Percentiles rank a stretch among this genome's conserved stretches.
These are phyloP conservation scores for Ia io DNA, from an alignment of 2,113 vertebrate species.

Conservation along the genomic window DNA sequence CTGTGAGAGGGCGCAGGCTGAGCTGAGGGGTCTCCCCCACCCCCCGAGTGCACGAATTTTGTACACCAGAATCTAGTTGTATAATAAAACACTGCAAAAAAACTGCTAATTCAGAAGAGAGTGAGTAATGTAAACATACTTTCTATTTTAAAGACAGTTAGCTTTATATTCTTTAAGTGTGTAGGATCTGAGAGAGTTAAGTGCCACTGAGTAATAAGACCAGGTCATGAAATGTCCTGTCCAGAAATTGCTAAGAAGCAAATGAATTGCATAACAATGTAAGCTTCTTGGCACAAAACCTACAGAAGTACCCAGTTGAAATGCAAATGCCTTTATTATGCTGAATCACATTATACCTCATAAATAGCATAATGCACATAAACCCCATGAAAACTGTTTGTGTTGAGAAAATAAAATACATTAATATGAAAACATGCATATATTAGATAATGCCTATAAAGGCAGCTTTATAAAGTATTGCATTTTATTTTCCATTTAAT, in stretches of 20 bases:
- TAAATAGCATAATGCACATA: slow-evolving; percentile 76
- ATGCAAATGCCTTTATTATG: slow-evolving; percentile 83
- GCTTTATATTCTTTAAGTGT: slow-evolving; percentile 34
- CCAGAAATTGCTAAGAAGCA: slow-evolving; percentile 74
- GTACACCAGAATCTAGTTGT: background rate
- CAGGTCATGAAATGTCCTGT: slow-evolving; percentile 77
- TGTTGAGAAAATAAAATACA: slow-evolving; percentile 78
- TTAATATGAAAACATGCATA: slow-evolving; percentile 63
- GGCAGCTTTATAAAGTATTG: slow-evolving; percentile 77
- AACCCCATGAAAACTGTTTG: slow-evolving; percentile 77
- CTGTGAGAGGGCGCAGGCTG: no score
- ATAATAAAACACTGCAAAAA: background rate
- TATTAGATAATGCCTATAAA: slow-evolving; percentile 78
- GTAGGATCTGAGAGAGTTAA: slow-evolving; percentile 27
- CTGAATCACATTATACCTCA: slow-evolving; percentile 79
- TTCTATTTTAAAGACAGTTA: background rate
- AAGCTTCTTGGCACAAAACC: slow-evolving; percentile 76
- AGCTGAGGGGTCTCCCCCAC: no score
- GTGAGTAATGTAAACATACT: background rate
- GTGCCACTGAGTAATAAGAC: slow-evolving; percentile 46
- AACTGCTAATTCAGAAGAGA: slow-evolving; percentile 20
- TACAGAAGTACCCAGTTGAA: slow-evolving; percentile 77
- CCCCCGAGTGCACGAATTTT: no score
- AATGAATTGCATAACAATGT: slow-evolving; percentile 76
- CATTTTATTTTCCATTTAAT: slow-evolving; percentile 80